Evolutionary conservation across 1,140 invertebrate species (phyloP), one percentile per base, ranked within the genome.

Genomic region (Leptopilina boulardi): DNA sequence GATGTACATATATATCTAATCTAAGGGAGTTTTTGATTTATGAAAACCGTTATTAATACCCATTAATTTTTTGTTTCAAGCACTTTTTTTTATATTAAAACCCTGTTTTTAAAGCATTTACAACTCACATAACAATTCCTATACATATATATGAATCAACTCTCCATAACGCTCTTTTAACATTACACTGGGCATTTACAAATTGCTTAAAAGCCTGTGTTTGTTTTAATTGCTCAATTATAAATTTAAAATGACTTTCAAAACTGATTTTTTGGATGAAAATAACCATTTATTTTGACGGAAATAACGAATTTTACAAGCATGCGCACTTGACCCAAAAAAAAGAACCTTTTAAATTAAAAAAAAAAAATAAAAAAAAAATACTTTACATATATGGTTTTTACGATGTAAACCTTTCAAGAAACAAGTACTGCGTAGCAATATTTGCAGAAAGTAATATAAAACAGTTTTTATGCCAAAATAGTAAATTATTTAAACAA

Each of bases 201-300:
- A 51, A 51, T 51, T 51, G 47, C 47, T 51, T 51, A 51, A 51
- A 51, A 51, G 47, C 47, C 47, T 51, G 47, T 51, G n/a, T 51
- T 51, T 51, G 47, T n/a, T 51, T 51, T 51, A 51, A 51, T 51
- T 51, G 47, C 15, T 51, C 47, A 51, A 51, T 51, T 51, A 47
- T 51, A 51, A 51, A 51, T 18, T 51, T 51, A 5, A 51, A 51
- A n/a, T 51, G 47, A n/a, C 34, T 38, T 38, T 38, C 5, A n/a
- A 38, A 38, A 18, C 47, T 51, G 1, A 51, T 51, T 18, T 18
- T 51, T 6, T 18, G 5, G n/a, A 18, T 3, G n/a, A 47, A 51
- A 51, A 51, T 51, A 18, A 51, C 47, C 15, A 5, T 51, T 51
- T 51, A 51, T 3, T 51, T 51, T 18, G 3, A n/a, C 13, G 15